Base-by-base conservation (phyloP, 2,888 invertebrate genomes). In the Drosophila merina region DNA sequence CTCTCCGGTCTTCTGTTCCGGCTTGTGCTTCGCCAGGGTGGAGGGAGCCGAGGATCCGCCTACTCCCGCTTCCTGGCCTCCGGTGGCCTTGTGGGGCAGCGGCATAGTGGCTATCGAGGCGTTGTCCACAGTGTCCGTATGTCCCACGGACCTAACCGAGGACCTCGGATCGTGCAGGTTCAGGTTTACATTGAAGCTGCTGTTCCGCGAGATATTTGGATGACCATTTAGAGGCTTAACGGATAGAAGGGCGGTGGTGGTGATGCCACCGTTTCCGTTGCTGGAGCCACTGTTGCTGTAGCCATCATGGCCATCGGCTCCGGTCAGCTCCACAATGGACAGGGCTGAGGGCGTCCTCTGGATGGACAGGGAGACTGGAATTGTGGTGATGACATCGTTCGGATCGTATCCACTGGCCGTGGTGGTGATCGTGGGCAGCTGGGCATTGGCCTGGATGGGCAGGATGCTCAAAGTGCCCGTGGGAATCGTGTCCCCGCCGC, bases 1-100 rank as follows among this genome's bases (percentile, higher is more conserved):
- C 70, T 92, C 92, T 12, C 91, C 91, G 9, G 90, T 91, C 72
- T 91, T 91, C 8, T 85, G 78, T 68, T 92, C 92, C 1, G 91
- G 89, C 57, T 84, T 88, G 64, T 88, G 87, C 74, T 91, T 91
- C 42, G 90, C 90, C 69, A 92, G 74, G 14, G 92, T 91, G 10
- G 92, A 89, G 4, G 92, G 90, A 2, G 91, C 91, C 25, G 92
- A 91, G 1, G 88, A 81, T 25, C 90, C 86, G 7, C 44, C 69
- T 0, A 74, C 63, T 14, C 33, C 54, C 12, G 64, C 14, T 5
- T 56, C 62, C 7, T 25, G 38, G 8, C 57, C 31, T 20, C 20
- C 20, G 4, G 47, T 45, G 7, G 72, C 30, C 31, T 55, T 58
- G 31, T 49, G 82, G 2, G 64, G 57, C 63, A 75, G 48, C 26